Percentiles rank a stretch among this genome's conserved stretches.
Conservation (phyloP, 2,888 invertebrate genomes). For the Tuta absoluta region DNA sequence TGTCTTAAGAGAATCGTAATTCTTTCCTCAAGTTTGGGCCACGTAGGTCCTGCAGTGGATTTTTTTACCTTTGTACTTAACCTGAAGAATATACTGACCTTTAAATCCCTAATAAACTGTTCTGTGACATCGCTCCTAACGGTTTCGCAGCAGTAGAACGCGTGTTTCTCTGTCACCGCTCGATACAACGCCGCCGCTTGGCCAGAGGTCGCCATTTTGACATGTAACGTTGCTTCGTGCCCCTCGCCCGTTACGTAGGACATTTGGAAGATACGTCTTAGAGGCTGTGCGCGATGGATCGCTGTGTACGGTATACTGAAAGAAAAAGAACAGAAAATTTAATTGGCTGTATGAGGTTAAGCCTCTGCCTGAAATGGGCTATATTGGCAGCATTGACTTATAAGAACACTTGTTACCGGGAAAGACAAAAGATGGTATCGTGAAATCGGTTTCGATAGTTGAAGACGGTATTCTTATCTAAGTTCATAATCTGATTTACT, state of each 20-base stretch:
- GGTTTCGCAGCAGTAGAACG: conserved; percentile 96
- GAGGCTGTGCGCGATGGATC: conserved; percentile 89
- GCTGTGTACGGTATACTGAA: conserved; percentile 91
- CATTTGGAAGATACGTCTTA: conserved; percentile 87
- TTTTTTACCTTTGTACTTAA: too few relatives aligned
- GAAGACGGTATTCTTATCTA: background rate
- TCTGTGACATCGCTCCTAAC: conserved; percentile 93
- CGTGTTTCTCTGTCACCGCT: conserved; percentile 94
- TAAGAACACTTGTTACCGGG: background rate
- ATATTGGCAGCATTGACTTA: conserved; percentile 7
- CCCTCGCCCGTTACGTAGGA: conserved; percentile 86
- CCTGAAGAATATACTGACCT: conserved; percentile 81
- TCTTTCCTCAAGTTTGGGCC: too few relatives aligned
- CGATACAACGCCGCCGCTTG: conserved; percentile 91
- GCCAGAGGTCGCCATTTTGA: conserved; percentile 90
- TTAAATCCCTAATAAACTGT: conserved; percentile 93
- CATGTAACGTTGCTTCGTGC: conserved; percentile 85
- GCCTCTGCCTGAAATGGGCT: background rate
- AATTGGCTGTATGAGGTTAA: conserved; percentile 7
- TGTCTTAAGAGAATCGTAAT: too few relatives aligned
- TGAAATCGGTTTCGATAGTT: too few relatives aligned
- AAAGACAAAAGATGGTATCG: too few relatives aligned
- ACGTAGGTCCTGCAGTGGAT: too few relatives aligned
- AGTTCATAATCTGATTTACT: background rate
- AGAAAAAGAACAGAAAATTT: conserved; percentile 37